Evolutionary conservation across 2,797 vertebrate species (phyloP), one percentile per base, ranked within the genome.

Genomic region (Momotus momota): DNA sequence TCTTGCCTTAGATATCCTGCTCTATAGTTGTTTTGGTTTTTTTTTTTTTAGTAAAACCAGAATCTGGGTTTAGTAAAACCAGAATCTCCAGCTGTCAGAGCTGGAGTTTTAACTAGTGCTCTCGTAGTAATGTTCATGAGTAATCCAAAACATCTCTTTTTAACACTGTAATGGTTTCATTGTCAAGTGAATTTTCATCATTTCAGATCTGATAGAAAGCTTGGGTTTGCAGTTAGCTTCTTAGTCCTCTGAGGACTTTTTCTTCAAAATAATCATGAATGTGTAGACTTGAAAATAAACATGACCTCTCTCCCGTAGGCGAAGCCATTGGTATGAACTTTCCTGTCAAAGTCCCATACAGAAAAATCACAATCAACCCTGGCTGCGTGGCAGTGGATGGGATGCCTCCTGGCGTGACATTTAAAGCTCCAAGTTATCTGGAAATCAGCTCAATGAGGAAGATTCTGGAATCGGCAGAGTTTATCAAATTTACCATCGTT

Each of bases 371-470:
- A 1, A 93, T 97, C 78, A 98, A 98, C 91, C 98, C 98, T 19
- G 98, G 98, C 92, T 98, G 98, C 6, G 97, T 98, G 72, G 96
- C 98, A 81, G 98, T 98, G 9, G 98, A 98, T 16, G 98, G 98
- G 69, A 93, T 98, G 98, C 98, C 98, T 45, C 97, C 98, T 1
- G 98, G 98, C 0, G 98, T 98, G 67, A 48, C 94, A 0, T 98
- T 98, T 88, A 98, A 98, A 96, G 98, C 98, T 38, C 98, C 98
- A 81, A 98, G 98, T 90, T 98, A 98, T 4, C 97, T 98, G 96
- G 98, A 98, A 90, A 97, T 98, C 49, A 98, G 96, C 86, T 98
- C 98, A 1, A 98, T 98, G 98, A 96, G 95, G 69, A 98, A 98
- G 91, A 98, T 98, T 84, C 64, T 98, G 94, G 98, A 98, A 70